Evolutionary conservation across 2,797 vertebrate genomes (phyloP).

Genomic region (Macropodus opercularis): DNA sequence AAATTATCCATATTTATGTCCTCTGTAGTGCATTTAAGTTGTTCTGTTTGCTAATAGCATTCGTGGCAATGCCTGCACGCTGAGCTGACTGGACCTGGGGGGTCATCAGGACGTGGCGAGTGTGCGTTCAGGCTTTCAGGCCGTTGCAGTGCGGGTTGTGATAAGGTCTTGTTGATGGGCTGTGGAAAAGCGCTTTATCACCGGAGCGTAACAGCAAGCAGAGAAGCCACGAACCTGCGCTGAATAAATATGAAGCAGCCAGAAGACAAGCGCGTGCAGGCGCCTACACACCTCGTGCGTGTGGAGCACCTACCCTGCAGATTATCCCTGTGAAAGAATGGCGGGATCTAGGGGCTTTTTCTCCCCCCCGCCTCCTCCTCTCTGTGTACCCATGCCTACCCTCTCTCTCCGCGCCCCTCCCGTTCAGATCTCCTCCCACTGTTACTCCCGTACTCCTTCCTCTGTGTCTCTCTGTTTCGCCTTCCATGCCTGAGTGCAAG

Average conservation of each 20-base stretch:
- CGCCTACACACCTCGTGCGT: slow-evolving; percentile 4
- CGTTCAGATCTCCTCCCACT: slow-evolving; percentile 42
- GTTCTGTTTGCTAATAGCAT: slow-evolving; percentile 49
- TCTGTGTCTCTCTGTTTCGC: slow-evolving; percentile 37
- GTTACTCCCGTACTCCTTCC: slow-evolving; percentile 40
- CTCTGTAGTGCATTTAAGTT: slow-evolving; percentile 50
- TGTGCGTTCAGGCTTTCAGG: slow-evolving; percentile 61
- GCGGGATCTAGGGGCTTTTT: slow-evolving; percentile 65
- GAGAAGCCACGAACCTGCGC: slow-evolving; percentile 69
- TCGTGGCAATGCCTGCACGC: slow-evolving; percentile 55
- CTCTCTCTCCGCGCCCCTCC: not conserved
- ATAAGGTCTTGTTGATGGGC: slow-evolving; percentile 74
- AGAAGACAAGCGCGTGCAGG: slow-evolving; percentile 30
- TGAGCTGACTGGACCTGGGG: slow-evolving; percentile 53
- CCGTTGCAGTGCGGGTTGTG: slow-evolving; percentile 54
- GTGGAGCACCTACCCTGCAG: slow-evolving; percentile 56
- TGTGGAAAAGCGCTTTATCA: slow-evolving; percentile 73
- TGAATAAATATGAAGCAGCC: slow-evolving; percentile 65
- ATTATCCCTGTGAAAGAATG: slow-evolving; percentile 77
- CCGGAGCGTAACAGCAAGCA: slow-evolving; percentile 69
- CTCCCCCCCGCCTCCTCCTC: slow-evolving; percentile 26
- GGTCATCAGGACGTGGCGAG: slow-evolving; percentile 47
- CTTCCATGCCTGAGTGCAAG: slow-evolving; percentile 72
- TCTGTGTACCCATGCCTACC: not conserved
- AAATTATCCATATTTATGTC: slow-evolving; percentile 69